Conservation (phyloP, 2,113 vertebrate genomes). For the Cinclus cinclus region DNA sequence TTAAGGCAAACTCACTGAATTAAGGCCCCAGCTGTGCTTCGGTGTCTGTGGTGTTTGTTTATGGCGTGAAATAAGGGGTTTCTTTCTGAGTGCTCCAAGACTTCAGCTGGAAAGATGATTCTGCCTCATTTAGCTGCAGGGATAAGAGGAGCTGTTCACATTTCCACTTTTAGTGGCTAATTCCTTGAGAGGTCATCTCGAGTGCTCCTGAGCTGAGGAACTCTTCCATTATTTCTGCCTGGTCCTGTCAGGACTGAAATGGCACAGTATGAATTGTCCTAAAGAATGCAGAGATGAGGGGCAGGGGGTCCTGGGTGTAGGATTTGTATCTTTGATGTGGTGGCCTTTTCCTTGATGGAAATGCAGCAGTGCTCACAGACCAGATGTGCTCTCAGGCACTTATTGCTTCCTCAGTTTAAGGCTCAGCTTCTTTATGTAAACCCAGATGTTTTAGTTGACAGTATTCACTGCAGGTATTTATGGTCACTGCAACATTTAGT, state of each 20-base stretch:
- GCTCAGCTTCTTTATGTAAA: background rate
- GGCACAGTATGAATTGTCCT: background rate
- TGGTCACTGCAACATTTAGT: background rate
- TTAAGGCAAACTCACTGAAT: background rate
- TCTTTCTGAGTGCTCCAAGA: background rate
- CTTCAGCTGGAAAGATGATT: background rate
- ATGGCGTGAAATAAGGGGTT: background rate
- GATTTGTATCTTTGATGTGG: background rate
- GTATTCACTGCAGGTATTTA: background rate
- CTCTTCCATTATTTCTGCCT: background rate
- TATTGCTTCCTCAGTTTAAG: background rate
- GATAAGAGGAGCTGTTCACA: background rate
- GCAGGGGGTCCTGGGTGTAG: background rate
- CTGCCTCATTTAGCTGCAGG: background rate
- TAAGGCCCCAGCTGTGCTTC: background rate
- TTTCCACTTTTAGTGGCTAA: conserved; percentile 49
- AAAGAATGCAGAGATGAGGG: background rate
- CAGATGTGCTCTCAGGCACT: background rate
- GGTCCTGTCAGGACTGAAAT: background rate
- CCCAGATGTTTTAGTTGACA: background rate
- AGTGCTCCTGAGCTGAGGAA: conserved; percentile 4
- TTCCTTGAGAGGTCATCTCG: background rate
- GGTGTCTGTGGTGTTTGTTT: background rate
- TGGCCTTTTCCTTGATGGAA: background rate
- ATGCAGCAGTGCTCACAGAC: background rate